Conservation (phyloP, 2,888 invertebrate genomes). For the Microctonus aethiopoides region DNA sequence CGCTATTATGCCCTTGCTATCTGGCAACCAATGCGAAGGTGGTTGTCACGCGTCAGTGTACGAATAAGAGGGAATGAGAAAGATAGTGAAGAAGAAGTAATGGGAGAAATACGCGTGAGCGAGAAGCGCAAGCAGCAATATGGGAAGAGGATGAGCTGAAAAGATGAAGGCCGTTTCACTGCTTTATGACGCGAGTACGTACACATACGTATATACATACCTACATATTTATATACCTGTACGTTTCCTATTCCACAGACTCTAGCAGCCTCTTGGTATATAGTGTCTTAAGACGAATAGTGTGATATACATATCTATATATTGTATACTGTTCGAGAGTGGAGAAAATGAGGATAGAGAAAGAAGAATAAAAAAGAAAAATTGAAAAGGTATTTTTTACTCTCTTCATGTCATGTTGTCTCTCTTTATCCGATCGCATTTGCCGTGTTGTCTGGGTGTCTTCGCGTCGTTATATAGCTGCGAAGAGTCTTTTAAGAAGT, state of each 20-base stretch:
- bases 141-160: not conserved
- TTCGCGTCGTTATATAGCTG: slow-evolving; percentile 17
- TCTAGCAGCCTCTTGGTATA: not conserved
- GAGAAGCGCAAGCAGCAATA: not conserved
- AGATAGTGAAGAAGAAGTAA: not conserved
- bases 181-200: slow-evolving; percentile 18
- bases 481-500: slow-evolving; percentile 24
- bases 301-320: not conserved
- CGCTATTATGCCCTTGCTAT: slow-evolving; percentile 6
- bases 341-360: not conserved
- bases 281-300: not conserved
- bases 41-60: not conserved
- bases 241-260: not conserved
- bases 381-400: not conserved
- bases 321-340: not conserved
- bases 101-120: not conserved
- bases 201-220: not conserved
- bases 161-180: slow-evolving; percentile 14
- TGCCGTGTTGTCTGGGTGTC: not conserved
- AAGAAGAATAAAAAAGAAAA: not conserved
- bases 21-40: not conserved
- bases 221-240: not conserved
- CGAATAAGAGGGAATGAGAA: not conserved
- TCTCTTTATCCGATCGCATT: slow-evolving; percentile 11
- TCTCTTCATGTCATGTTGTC: not conserved